Base-by-base conservation (phyloP, 2,888 invertebrate genomes). In the Malthinus flaveolus region DNA sequence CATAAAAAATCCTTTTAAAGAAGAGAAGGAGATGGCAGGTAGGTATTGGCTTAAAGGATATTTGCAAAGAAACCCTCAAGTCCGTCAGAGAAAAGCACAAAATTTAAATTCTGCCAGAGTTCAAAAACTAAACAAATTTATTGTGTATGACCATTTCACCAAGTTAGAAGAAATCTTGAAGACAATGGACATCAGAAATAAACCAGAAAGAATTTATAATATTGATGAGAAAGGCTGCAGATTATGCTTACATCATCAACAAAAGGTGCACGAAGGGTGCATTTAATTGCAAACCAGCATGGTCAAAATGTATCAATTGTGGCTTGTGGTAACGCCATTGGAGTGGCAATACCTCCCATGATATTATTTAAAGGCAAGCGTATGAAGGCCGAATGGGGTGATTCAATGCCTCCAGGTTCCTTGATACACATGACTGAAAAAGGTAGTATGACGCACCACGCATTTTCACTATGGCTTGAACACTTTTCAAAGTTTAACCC, bases 291-390 rank as follows among this genome's bases (percentile, higher is more conserved):
- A 9, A 50, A 48, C 31, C 71, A 72, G 51, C 68, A 73, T 54
- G 72, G 57, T 13, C 67, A 72, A 64, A 72, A 68, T 54, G 67
- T 70, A n/a, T 65, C 70, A 8, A 52, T 70, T 6, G 68, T 67
- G 7, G 55, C 50, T 5, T 71, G 69, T 61, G 68, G 56, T 9
- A 69, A 64, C 61, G 71, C 70, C 10, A n/a, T 11, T 62, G 71
- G 70, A n/a, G 56, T 49, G 42, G 49, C 62, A 13, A 66, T 70
- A 13, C 68, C 68, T 8, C 68, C 67, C 4, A 65, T 70, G 63
- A 61, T 71, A 7, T 10, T 70, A 50, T 67, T 64, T 44, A 65
- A 68, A 59, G 64, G 60, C 3, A 9, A 49, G 46, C 36, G 66
- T 13, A 12, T 54, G 12, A 65, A 63, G n/a, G 56, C 59, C 35